Evolutionary conservation across 2,797 vertebrate genomes (phyloP).

Genomic region (Anabacerthia variegaticeps): DNA sequence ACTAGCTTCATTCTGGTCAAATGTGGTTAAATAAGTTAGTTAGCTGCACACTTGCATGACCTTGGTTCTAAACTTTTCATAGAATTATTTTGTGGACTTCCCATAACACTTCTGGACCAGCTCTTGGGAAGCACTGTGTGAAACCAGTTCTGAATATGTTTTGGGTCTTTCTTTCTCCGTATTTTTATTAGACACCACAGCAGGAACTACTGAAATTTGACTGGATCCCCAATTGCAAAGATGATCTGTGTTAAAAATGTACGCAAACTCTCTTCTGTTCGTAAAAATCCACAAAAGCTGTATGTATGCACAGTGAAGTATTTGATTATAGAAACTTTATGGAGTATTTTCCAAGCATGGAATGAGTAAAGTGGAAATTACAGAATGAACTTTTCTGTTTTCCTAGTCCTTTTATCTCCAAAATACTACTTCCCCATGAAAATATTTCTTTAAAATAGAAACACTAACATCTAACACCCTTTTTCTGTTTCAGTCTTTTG

Average conservation of each 20-base stretch:
- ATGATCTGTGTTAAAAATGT: not conserved
- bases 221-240: not conserved
- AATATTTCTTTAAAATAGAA: not conserved
- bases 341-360: not conserved
- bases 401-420: not conserved
- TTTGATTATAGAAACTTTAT: not conserved
- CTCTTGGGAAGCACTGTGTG: not conserved
- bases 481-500: not conserved
- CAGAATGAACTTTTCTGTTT: not conserved
- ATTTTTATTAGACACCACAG: not conserved
- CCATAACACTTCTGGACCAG: not conserved
- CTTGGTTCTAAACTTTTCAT: not conserved
- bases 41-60: accelerated
- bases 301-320: not conserved
- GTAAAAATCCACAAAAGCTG: not conserved
- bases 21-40: not conserved
- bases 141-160: not conserved
- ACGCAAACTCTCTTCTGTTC: not conserved
- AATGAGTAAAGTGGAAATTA: not conserved
- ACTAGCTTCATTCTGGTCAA: not conserved
- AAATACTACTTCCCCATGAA: not conserved
- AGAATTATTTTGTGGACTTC: not conserved
- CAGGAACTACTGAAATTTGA: not conserved
- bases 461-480: not conserved
- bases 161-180: not conserved